Conservation (phyloP, 2,888 invertebrate genomes). For the Sinopyrophorus schimmeli region DNA sequence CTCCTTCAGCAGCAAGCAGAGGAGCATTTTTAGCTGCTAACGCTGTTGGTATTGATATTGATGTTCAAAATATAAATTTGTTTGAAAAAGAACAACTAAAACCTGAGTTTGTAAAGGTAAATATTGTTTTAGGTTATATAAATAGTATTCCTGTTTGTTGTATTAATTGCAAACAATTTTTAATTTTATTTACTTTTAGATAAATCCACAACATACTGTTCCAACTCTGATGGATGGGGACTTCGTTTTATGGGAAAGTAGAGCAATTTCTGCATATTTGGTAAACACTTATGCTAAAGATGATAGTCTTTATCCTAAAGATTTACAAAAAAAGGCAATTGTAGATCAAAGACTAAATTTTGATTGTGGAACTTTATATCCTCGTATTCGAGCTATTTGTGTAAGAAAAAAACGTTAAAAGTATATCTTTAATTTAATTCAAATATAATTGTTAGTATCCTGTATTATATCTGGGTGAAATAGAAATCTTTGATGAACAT, state of each 20-base stretch:
- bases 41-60: constrained; percentile 61
- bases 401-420: constrained; percentile 52
- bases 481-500: constrained; percentile 59
- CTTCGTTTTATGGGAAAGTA: constrained; percentile 69
- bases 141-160: no score
- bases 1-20: constrained; percentile 65
- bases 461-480: constrained; percentile 62
- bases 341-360: constrained; percentile 67
- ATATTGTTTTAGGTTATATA: constrained; percentile 14
- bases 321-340: constrained; percentile 60
- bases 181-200: constrained; percentile 49
- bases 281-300: constrained; percentile 64
- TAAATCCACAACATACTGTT: constrained; percentile 69
- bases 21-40: constrained; percentile 64
- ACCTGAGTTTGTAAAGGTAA: constrained; percentile 58
- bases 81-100: constrained; percentile 63
- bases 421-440: not conserved
- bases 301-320: constrained; percentile 64
- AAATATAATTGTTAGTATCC: constrained; percentile 60
- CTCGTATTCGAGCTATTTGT: constrained; percentile 65
- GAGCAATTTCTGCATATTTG: constrained; percentile 67
- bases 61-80: constrained; percentile 59
- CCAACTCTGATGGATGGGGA: constrained; percentile 71
- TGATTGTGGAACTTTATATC: constrained; percentile 64
- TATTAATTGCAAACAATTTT: constrained; percentile 8